These are phyloP conservation scores for Chrysolina oricalcia DNA, from an alignment of 2,888 invertebrate species.

Conservation along the genomic window DNA sequence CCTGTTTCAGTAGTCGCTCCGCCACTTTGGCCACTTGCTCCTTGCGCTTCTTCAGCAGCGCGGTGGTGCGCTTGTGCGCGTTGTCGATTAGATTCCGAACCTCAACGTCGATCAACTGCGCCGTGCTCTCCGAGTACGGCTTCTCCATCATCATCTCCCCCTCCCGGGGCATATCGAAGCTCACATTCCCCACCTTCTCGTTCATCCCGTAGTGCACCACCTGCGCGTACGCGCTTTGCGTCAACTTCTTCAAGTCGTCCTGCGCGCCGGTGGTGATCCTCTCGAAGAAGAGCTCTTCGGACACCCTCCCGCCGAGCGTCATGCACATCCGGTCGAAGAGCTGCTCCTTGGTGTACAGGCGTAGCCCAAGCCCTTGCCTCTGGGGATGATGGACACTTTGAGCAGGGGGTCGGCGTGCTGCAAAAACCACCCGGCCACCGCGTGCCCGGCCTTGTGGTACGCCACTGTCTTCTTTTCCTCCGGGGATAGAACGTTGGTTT, in stretches of 20 bases:
- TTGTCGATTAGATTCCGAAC: conserved; percentile 79
- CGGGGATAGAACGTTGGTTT: conserved; percentile 97
- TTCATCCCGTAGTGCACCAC: conserved; percentile 99
- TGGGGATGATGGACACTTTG: conserved; percentile 93
- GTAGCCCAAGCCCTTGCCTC: conserved; percentile 98
- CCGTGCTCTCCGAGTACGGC: conserved; percentile 98
- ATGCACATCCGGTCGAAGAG: conserved; percentile 98
- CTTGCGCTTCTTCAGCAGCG: conserved; percentile 86
- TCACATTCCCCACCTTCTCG: conserved; percentile 95
- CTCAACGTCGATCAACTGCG: conserved; percentile 95
- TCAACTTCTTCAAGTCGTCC: conserved; percentile 98
- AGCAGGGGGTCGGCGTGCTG: conserved; percentile 97
- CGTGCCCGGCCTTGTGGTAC: conserved; percentile 99
- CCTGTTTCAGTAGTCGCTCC: conserved; percentile 91
- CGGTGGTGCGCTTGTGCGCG: conserved; percentile 88
- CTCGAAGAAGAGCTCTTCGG: conserved; percentile 97
- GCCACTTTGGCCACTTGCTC: conserved; percentile 91
- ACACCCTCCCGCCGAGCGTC: conserved; percentile 97
- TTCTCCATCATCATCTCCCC: conserved; percentile 96
- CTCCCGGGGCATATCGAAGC: conserved; percentile 94
- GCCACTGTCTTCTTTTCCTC: conserved; percentile 97
- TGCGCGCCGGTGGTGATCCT: conserved; percentile 98
- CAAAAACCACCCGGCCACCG: conserved; percentile 98
- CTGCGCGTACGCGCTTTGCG: conserved; percentile 98
- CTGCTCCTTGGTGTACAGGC: conserved; percentile 98